phyloP scores from a whole-genome alignment of 2,797 vertebrate species.

The Ispidina lecontei region DNA sequence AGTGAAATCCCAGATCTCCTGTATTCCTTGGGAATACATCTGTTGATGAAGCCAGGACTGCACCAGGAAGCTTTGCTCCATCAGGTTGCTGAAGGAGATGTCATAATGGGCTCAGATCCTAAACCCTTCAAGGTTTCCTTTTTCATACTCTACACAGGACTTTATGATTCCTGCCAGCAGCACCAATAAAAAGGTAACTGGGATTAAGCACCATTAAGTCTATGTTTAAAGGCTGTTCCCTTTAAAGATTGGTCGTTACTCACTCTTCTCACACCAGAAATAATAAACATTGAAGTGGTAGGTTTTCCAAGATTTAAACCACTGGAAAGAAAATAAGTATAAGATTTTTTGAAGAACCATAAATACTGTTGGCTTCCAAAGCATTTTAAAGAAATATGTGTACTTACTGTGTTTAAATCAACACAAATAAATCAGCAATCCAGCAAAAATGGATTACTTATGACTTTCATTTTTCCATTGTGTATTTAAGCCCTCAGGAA shows the following conservation, averaged over 20 bases:
- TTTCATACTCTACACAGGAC: background rate
- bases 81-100: background rate
- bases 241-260: background rate
- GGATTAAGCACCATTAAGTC: background rate
- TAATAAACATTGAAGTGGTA: background rate
- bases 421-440: slow-evolving; percentile 32
- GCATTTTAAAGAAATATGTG: slow-evolving; percentile 25
- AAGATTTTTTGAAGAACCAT: background rate
- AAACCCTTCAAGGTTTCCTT: background rate
- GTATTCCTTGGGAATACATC: background rate
- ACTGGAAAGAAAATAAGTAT: background rate
- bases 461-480: slow-evolving; percentile 54
- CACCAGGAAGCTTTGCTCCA: background rate
- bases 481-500: slow-evolving; percentile 53
- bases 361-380: background rate
- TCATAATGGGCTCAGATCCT: background rate
- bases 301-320: slow-evolving; percentile 3
- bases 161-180: background rate
- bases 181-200: background rate
- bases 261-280: background rate
- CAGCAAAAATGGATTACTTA: slow-evolving; percentile 30
- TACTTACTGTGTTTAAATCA: slow-evolving; percentile 27
- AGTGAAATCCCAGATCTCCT: background rate
- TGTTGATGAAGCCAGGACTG: background rate
- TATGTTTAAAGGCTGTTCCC: background rate